Base-by-base conservation (phyloP, 2,113 vertebrate genomes). In the Euleptes europaea region DNA sequence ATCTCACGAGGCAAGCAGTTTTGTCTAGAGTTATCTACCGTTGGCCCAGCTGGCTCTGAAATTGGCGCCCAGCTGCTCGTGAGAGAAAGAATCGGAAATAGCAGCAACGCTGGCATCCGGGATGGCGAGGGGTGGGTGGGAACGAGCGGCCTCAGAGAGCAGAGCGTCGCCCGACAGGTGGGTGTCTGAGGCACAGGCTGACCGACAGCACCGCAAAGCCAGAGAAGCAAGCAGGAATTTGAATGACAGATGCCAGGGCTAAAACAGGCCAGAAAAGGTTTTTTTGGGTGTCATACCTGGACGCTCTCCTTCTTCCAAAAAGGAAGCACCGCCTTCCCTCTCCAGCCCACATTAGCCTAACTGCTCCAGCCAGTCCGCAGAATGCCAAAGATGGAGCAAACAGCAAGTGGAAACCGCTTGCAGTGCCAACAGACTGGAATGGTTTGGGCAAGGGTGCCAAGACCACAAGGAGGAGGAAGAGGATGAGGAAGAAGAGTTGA, bases 21-120 rank as follows among this genome's bases (percentile, higher is more conserved):
- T 83, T 78, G 12, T 66, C 54, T 23, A 69, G 54, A 51, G 60
- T 35, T 78, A n/a, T 54, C 67, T 83, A n/a, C 79, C n/a, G 1
- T 76, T 44, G 19, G 85, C 85, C 73, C 72, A 70, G 79, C 72
- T 49, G 73, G 51, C n/a, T 76, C 63, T 70, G 38, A 75, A 75
- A 76, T 54, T 69, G 35, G 38, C 40, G 42, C 26, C 40, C 67
- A 70, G 80, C 51, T 71, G 80, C 74, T 82, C 66, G 63, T 21
- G 33, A 82, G 47, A 82, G 51, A 78, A 85, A 38, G 54, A 63
- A 63, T 83, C 33, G 11, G 42, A 72, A 73, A 78, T 5, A 72
- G 66, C 33, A 66, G 66, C 67, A 82, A 63, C 63, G 63, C 51
- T 78, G 80, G 17, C 44, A 44, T 63, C 67, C 66, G 38, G 33